Conservation (phyloP, 2,113 vertebrate species). For the Ailurus styani region DNA sequence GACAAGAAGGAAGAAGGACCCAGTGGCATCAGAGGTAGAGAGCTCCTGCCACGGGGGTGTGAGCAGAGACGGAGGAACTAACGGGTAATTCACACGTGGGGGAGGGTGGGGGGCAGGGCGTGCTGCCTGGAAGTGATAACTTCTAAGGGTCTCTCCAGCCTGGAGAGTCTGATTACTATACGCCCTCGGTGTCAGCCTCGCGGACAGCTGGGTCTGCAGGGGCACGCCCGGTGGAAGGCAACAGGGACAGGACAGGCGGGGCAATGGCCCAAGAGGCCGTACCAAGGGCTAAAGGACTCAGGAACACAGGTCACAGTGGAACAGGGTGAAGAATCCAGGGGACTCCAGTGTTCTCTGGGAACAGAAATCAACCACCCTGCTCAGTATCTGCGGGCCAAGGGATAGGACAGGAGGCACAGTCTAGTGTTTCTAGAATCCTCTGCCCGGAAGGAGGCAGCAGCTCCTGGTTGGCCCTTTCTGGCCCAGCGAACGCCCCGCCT, state of each 20-base stretch:
- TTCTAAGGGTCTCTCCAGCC: not conserved
- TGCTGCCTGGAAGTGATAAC: accelerated
- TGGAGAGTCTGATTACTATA: not conserved
- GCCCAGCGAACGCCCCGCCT: not conserved
- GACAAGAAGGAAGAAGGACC: not conserved
- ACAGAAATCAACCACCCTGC: not conserved
- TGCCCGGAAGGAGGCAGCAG: not conserved
- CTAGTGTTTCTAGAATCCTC: not conserved
- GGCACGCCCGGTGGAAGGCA: not conserved
- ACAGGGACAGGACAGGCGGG: not conserved
- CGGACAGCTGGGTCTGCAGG: not conserved
- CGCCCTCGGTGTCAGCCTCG: not conserved
- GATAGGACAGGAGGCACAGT: not conserved
- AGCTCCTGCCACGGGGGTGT: not conserved
- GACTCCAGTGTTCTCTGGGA: not conserved
- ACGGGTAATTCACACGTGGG: not conserved
- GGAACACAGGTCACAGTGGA: not conserved
- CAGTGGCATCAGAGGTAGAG: not conserved
- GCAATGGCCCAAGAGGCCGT: not conserved
- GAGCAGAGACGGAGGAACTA: not conserved
- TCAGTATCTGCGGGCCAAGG: not conserved
- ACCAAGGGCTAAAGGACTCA: not conserved
- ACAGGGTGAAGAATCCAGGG: not conserved
- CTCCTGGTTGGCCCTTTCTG: not conserved
- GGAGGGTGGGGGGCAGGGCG: not conserved